phyloP scores from a whole-genome alignment of 2,888 invertebrate species.

The Mystacides longicornis region DNA sequence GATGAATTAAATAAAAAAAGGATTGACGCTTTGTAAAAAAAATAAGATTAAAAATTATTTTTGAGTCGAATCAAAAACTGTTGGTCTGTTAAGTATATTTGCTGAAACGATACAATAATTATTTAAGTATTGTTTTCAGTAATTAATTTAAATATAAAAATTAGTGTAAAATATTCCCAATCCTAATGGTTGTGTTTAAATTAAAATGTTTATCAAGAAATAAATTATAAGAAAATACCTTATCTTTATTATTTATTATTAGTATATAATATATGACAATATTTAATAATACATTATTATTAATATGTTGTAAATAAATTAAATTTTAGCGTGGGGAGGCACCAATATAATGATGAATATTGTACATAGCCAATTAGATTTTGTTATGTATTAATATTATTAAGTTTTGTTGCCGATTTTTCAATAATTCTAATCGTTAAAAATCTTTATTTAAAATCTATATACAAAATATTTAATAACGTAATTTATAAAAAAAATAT shows the following conservation, averaged over 20 bases:
- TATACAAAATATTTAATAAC: background rate
- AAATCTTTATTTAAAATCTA: slow-evolving; percentile 9
- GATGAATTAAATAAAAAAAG: too few relatives aligned
- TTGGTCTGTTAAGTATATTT: too few relatives aligned
- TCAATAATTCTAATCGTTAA: slow-evolving; percentile 7
- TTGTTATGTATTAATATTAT: background rate
- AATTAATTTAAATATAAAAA: background rate
- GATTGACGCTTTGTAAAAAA: too few relatives aligned
- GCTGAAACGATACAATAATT: too few relatives aligned
- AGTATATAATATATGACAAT: background rate
- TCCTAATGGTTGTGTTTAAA: slow-evolving; percentile 26
- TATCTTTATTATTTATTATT: background rate
- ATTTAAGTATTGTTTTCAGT: too few relatives aligned
- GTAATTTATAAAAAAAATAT: background rate
- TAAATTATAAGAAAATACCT: slow-evolving; percentile 12
- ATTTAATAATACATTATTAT: background rate
- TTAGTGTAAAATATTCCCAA: slow-evolving; percentile 18
- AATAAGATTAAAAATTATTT: too few relatives aligned
- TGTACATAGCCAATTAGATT: background rate
- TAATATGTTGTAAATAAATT: background rate
- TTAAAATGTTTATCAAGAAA: slow-evolving; percentile 24
- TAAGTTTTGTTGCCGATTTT: background rate
- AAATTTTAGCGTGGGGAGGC: background rate
- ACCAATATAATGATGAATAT: background rate
- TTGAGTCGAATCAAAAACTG: too few relatives aligned